These are phyloP conservation scores for Pemphredon lugubris DNA, from an alignment of 2,888 invertebrate genomes.

Conservation along the genomic window DNA sequence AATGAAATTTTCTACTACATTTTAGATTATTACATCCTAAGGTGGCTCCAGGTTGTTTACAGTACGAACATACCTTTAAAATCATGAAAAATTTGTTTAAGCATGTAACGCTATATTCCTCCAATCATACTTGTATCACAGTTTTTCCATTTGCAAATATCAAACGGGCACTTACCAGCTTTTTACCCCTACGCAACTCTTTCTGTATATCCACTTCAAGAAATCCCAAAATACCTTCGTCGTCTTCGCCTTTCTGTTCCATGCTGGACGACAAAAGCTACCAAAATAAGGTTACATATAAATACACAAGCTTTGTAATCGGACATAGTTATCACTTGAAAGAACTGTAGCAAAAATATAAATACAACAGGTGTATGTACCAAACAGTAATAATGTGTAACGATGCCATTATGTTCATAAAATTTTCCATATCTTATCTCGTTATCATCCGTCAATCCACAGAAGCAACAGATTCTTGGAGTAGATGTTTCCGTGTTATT, in stretches of 20 bases:
- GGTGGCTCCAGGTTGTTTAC: conserved; percentile 86
- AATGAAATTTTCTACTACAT: conserved; percentile 88
- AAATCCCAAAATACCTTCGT: conserved; percentile 89
- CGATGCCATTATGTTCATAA: conserved; percentile 83
- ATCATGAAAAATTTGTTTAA: conserved; percentile 14
- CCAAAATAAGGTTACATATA: conserved; percentile 23
- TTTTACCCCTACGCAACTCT: conserved; percentile 85
- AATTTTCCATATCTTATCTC: conserved; percentile 84
- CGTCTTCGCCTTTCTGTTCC: conserved; percentile 86
- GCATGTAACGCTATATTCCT: not conserved
- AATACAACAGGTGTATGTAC: conserved; percentile 81
- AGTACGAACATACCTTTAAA: conserved; percentile 87
- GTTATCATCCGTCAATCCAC: conserved; percentile 82
- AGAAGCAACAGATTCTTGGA: conserved; percentile 82
- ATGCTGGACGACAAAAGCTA: conserved; percentile 88
- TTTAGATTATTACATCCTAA: conserved; percentile 86
- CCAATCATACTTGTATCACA: not conserved
- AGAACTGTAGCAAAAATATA: not conserved
- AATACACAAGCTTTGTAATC: not conserved
- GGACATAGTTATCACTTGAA: not conserved
- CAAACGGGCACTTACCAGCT: conserved; percentile 83
- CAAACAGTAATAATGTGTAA: conserved; percentile 89
- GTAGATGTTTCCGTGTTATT: not conserved
- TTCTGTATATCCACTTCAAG: conserved; percentile 85
- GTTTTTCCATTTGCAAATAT: not conserved